Percentiles rank a stretch among this genome's conserved stretches.
phyloP scores from a whole-genome alignment of 2,113 vertebrate species.

The Uria lomvia region DNA sequence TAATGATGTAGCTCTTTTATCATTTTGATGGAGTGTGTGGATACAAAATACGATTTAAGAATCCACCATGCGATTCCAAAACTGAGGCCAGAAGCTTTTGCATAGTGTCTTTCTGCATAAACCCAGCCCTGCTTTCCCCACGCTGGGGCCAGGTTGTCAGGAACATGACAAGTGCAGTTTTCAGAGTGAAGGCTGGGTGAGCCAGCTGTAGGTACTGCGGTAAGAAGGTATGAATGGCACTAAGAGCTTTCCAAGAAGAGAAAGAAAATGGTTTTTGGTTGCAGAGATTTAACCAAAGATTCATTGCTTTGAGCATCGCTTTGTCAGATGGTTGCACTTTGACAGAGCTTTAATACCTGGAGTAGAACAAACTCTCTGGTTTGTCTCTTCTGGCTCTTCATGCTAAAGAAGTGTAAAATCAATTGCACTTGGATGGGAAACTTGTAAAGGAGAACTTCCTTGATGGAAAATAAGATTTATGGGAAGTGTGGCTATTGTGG shows the following conservation, averaged over 20 bases:
- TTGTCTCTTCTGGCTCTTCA: background rate
- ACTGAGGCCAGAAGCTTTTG: background rate
- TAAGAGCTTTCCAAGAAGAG: background rate
- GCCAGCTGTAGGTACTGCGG: background rate
- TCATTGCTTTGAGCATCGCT: background rate
- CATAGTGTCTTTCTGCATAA: background rate
- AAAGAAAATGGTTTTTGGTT: background rate
- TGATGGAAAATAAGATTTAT: background rate
- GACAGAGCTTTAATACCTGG: background rate
- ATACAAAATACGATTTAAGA: background rate
- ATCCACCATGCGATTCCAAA: background rate
- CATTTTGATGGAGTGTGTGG: background rate
- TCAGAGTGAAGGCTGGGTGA: background rate
- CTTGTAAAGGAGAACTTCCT: background rate
- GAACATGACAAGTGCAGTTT: background rate
- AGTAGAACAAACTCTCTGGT: background rate
- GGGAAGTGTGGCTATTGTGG: background rate
- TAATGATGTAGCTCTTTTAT: accelerated
- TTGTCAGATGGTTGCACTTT: background rate
- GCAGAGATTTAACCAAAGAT: background rate
- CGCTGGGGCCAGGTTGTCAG: background rate
- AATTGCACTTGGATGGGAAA: background rate
- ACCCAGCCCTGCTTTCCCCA: background rate
- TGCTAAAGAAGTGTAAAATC: background rate
- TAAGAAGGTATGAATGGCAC: background rate